Percentiles rank a stretch among this genome's conserved stretches.
phyloP scores from a whole-genome alignment of 2,797 vertebrate genomes.

The Sebastes matsubarae region DNA sequence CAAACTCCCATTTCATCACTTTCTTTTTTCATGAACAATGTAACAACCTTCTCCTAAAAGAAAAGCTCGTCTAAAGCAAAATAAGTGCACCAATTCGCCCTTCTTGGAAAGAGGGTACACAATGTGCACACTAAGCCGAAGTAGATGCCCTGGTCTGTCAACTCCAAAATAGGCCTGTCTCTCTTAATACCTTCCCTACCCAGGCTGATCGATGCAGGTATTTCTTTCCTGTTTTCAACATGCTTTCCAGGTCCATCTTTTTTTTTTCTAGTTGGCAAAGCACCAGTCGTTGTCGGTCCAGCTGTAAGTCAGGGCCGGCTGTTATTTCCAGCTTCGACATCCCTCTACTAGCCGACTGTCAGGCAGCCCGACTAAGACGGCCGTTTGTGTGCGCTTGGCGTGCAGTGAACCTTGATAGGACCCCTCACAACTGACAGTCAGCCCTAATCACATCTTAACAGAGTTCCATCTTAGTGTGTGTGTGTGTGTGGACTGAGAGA shows the following conservation, averaged over 20 bases:
- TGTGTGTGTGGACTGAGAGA: constrained; percentile 34
- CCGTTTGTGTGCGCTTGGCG: constrained; percentile 57
- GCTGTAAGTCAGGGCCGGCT: constrained; percentile 54
- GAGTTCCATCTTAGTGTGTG: constrained; percentile 58
- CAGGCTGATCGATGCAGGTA: constrained; percentile 66
- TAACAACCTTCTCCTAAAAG: not conserved
- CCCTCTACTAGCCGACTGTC: constrained; percentile 59
- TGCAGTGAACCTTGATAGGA: constrained; percentile 71
- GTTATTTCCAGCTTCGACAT: constrained; percentile 66
- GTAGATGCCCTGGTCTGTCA: constrained; percentile 61
- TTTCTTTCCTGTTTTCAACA: constrained; percentile 66
- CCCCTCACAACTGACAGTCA: constrained; percentile 74
- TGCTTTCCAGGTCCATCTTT: constrained; percentile 41
- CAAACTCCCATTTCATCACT: not conserved
- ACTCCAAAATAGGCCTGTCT: constrained; percentile 68
- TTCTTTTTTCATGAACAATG: constrained; percentile 7
- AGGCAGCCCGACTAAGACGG: constrained; percentile 48
- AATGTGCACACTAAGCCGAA: constrained; percentile 39
- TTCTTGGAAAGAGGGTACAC: constrained; percentile 32
- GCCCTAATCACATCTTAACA: constrained; percentile 79
- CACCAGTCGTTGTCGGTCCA: constrained; percentile 43
- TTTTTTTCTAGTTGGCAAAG: constrained; percentile 43
- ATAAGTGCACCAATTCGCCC: constrained; percentile 1
- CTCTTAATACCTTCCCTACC: constrained; percentile 47
- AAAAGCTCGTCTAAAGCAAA: constrained; percentile 17